phyloP scores from a whole-genome alignment of 2,888 invertebrate genomes.

The Sesia bembeciformis region DNA sequence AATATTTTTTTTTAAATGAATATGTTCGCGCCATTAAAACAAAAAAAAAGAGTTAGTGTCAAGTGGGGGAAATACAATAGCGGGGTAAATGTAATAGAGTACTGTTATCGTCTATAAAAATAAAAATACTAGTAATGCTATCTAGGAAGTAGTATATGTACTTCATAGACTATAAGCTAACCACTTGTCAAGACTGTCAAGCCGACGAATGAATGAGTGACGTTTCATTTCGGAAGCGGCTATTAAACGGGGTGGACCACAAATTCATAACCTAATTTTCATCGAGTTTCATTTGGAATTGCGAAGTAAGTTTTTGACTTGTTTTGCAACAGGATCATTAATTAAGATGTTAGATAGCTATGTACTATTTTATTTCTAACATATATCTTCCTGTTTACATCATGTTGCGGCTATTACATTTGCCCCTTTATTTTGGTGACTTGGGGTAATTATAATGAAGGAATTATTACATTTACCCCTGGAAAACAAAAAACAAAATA shows the following conservation, averaged over 20 bases:
- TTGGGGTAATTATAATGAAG: slow-evolving; percentile 1
- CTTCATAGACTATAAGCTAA: background rate
- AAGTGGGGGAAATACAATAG: background rate
- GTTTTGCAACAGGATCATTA: background rate
- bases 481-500: background rate
- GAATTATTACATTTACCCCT: slow-evolving; percentile 1
- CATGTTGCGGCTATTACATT: background rate
- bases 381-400: background rate
- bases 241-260: background rate
- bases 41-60: too few species aligned
- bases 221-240: background rate
- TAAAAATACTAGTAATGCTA: background rate
- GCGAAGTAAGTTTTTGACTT: background rate
- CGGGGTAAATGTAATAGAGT: background rate
- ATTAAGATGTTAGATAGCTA: background rate
- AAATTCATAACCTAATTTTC: background rate
- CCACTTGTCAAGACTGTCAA: background rate
- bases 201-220: background rate
- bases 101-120: background rate
- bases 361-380: background rate
- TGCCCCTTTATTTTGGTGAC: background rate
- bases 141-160: background rate
- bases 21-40: too few species aligned
- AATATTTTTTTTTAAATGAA: too few species aligned
- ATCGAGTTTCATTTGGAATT: background rate